phyloP scores from a whole-genome alignment of 2,797 vertebrate genomes.

The Enteromius mattozi region DNA sequence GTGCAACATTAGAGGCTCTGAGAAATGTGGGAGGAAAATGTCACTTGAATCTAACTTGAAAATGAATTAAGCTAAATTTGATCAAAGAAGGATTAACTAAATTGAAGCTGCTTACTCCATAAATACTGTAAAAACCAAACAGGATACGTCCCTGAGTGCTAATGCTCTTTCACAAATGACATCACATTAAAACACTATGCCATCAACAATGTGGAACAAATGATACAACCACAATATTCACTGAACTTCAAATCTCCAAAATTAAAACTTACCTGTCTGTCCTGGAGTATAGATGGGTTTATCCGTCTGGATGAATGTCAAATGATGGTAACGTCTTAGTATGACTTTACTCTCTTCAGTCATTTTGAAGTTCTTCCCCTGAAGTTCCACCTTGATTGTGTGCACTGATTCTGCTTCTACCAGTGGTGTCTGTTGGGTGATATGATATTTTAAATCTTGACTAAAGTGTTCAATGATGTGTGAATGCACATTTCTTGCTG shows the following conservation, averaged over 20 bases:
- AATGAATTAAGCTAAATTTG: background rate
- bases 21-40: background rate
- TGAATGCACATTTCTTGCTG: background rate
- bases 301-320: constrained; percentile 87
- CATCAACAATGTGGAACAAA: background rate
- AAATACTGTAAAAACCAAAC: background rate
- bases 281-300: constrained; percentile 88
- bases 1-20: background rate
- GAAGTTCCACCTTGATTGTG: constrained; percentile 70
- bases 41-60: background rate
- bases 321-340: constrained; percentile 66
- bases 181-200: background rate
- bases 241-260: background rate
- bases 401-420: constrained; percentile 38
- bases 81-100: background rate
- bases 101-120: background rate
- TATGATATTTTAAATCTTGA: background rate
- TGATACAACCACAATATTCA: background rate
- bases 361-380: constrained; percentile 76
- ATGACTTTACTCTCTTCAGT: constrained; percentile 75
- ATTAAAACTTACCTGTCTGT: constrained; percentile 76
- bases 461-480: background rate
- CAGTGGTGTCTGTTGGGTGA: constrained; percentile 65
- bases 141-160: background rate
- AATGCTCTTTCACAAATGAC: background rate